Percentiles rank a stretch among this genome's conserved stretches.
These are phyloP conservation scores for Zygogramma bicolorata DNA, from an alignment of 2,888 invertebrate species.

Conservation along the genomic window DNA sequence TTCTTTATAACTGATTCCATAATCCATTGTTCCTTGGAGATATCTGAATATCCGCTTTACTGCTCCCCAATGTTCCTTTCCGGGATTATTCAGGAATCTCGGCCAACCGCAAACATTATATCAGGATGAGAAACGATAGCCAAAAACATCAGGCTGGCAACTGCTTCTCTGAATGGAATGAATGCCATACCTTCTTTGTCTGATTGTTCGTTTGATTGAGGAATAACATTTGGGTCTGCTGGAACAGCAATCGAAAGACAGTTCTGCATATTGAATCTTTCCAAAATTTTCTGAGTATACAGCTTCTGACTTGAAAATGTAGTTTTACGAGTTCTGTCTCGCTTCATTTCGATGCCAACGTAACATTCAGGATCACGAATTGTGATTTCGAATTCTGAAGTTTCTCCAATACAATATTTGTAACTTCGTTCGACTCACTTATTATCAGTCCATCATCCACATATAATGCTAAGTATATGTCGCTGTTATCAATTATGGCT, in stretches of 20 bases:
- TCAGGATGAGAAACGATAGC: too few species aligned
- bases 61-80: too few species aligned
- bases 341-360: not conserved
- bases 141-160: too few species aligned
- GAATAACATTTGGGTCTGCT: not conserved
- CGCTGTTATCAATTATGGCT: not conserved
- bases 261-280: not conserved
- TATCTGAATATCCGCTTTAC: too few species aligned
- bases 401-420: not conserved
- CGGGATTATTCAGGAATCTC: too few species aligned
- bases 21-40: too few species aligned
- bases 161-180: too few species aligned
- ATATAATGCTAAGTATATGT: not conserved
- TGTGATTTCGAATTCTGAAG: not conserved
- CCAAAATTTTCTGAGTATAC: not conserved
- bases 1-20: too few species aligned
- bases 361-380: not conserved
- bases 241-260: not conserved
- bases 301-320: not conserved
- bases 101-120: too few species aligned
- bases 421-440: not conserved
- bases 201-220: not conserved
- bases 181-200: too few species aligned
- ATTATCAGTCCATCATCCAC: not conserved
- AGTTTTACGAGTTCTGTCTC: too few species aligned